Percentiles rank a stretch among this genome's conserved stretches.
Evolutionary conservation across 2,113 vertebrate species (phyloP).

Genomic region (Hyla sarda): DNA sequence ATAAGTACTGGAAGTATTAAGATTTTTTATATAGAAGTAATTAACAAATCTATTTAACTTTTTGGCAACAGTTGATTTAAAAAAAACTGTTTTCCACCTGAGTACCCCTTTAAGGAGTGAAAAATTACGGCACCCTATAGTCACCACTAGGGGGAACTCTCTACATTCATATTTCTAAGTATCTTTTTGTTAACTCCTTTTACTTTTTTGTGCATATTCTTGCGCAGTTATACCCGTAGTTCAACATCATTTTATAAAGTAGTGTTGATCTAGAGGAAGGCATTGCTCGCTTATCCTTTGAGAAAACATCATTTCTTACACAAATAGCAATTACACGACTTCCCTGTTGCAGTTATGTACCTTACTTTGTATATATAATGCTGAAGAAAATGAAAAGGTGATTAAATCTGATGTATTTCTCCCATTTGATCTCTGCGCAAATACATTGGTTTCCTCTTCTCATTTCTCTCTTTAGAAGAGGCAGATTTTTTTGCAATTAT

Average conservation of each 20-base stretch:
- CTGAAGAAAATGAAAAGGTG: not conserved
- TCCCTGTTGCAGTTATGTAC: not conserved
- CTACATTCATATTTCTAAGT: not conserved
- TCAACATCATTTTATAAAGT: not conserved
- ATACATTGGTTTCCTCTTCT: not conserved
- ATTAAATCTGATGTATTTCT: not conserved
- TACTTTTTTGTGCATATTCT: not conserved
- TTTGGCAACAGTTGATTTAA: no score
- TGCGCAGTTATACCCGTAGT: not conserved
- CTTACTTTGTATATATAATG: conserved; percentile 11
- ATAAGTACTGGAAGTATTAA: no score
- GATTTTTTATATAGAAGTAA: no score
- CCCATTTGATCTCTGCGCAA: not conserved
- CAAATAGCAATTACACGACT: not conserved
- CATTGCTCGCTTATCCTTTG: not conserved
- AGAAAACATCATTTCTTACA: conserved; percentile 13
- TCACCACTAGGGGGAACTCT: not conserved
- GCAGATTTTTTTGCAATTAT: not conserved
- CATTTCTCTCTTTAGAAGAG: not conserved
- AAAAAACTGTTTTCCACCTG: no score
- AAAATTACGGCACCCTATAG: not conserved
- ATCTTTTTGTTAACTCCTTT: not conserved
- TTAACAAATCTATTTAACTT: no score
- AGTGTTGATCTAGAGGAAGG: not conserved
- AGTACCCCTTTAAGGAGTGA: no score